phyloP scores from a whole-genome alignment of 2,797 vertebrate genomes.

The Aulostomus chinensis region DNA sequence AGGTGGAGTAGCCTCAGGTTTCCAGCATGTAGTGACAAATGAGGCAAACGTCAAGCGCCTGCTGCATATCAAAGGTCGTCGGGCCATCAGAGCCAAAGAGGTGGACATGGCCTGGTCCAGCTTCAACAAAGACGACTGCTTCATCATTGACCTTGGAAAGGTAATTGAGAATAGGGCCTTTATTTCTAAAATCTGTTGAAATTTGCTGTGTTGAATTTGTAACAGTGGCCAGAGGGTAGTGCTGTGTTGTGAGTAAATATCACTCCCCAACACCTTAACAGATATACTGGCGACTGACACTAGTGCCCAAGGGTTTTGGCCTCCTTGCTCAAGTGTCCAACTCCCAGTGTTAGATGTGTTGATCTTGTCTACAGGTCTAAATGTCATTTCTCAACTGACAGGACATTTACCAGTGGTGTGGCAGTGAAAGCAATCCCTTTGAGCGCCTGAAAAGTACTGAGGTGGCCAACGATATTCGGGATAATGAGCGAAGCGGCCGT shows the following conservation, averaged over 20 bases:
- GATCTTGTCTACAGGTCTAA: too few relatives aligned
- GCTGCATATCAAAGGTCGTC: conserved; percentile 75
- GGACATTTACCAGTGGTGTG: conserved; percentile 79
- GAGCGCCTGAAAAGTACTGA: conserved; percentile 73
- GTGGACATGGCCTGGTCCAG: conserved; percentile 62
- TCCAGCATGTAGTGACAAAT: conserved; percentile 65
- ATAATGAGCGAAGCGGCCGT: conserved; percentile 74
- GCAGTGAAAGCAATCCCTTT: conserved; percentile 65
- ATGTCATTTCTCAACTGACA: conserved; percentile 38
- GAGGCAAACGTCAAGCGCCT: conserved; percentile 38
- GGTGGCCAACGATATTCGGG: conserved; percentile 73
- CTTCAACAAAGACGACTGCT: conserved; percentile 80
- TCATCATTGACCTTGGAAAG: conserved; percentile 79
- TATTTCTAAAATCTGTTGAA: not conserved
- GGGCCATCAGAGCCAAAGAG: conserved; percentile 60
- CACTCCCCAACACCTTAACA: too few relatives aligned
- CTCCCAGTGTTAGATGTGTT: too few relatives aligned
- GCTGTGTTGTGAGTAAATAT: too few relatives aligned
- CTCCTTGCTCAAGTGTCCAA: too few relatives aligned
- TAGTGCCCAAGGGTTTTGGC: too few relatives aligned
- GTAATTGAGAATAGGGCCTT: conserved; percentile 33
- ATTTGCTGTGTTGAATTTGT: too few relatives aligned
- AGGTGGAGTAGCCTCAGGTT: conserved; percentile 79
- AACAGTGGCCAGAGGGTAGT: too few relatives aligned
- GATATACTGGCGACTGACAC: too few relatives aligned